A percentile compares a stretch with the other conserved stretches of the same genome.
phyloP scores from a whole-genome alignment of 1,140 invertebrate genomes.

The Drosophila oshimai region DNA sequence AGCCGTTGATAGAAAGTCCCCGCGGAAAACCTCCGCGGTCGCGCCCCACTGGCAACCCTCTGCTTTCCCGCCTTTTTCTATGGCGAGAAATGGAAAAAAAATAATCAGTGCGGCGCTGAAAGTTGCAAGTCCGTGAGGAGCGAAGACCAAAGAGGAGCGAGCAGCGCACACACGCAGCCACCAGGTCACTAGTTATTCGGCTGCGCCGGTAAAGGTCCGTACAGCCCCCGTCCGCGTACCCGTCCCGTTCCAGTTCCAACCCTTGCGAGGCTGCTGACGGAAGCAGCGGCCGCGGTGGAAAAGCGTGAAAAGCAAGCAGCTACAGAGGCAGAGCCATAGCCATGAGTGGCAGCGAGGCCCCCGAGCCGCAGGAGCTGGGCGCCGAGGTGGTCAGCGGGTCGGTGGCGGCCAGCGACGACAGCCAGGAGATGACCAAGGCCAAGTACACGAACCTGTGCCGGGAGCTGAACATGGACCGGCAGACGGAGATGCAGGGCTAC shows the following conservation, averaged over 20 bases:
- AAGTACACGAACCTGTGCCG: constrained; percentile 71
- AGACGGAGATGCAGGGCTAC: constrained; percentile 69
- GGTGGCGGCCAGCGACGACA: constrained; percentile 40
- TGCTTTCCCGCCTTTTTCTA: constrained; percentile 48
- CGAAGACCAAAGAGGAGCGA: neutral
- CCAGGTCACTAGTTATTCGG: too few species aligned
- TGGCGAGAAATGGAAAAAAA: constrained; percentile 16
- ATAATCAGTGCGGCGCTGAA: constrained; percentile 14
- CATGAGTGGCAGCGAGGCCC: constrained; percentile 52
- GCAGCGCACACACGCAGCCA: neutral
- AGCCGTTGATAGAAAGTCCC: neutral
- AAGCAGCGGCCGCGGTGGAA: neutral
- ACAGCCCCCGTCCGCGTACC: neutral
- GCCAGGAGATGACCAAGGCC: constrained; percentile 39
- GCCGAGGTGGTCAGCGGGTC: constrained; percentile 60
- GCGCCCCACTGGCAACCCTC: constrained; percentile 8
- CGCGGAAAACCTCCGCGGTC: neutral
- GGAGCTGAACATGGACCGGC: constrained; percentile 76
- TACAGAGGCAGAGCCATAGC: too few species aligned
- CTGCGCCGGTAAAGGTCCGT: neutral
- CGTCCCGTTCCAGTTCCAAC: neutral
- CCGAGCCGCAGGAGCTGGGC: constrained; percentile 58
- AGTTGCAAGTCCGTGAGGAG: constrained; percentile 3
- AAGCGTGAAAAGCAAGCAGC: neutral
- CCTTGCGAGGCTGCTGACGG: constrained; percentile 1